phyloP scores from a whole-genome alignment of 2,888 invertebrate species.

The Deroplatys truncata region DNA sequence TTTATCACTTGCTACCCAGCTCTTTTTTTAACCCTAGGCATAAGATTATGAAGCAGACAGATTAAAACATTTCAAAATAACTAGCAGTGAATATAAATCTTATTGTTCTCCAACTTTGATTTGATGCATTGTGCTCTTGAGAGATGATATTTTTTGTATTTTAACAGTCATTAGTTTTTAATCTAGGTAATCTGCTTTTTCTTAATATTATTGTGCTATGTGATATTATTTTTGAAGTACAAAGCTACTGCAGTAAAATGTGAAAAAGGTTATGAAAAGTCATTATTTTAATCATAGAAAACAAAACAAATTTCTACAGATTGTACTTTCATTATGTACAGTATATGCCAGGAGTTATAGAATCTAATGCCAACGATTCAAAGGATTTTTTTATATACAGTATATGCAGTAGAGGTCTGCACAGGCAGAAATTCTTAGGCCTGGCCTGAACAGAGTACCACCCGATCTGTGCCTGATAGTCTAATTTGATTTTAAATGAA shows the following conservation, averaged over 20 bases:
- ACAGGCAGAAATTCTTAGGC: too few relatives aligned
- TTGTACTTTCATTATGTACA: background rate
- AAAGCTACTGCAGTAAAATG: background rate
- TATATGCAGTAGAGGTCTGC: too few relatives aligned
- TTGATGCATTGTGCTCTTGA: too few relatives aligned
- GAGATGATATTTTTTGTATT: background rate
- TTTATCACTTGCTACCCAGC: background rate
- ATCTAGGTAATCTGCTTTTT: background rate
- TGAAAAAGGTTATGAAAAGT: background rate
- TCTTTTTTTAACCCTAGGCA: background rate
- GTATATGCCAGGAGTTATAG: too few relatives aligned
- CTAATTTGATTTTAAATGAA: too few relatives aligned
- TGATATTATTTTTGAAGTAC: background rate
- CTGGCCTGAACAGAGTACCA: too few relatives aligned
- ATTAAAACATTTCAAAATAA: background rate
- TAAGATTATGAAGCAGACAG: background rate
- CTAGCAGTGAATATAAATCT: background rate
- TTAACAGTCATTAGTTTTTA: background rate
- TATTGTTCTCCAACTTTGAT: background rate
- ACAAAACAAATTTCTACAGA: background rate
- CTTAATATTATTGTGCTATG: background rate
- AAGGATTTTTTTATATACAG: too few relatives aligned
- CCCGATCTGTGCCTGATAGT: too few relatives aligned
- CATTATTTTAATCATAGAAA: background rate
- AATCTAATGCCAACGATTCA: too few relatives aligned